These are phyloP conservation scores for Mugil cephalus DNA, from an alignment of 2,113 vertebrate species.

Conservation along the genomic window DNA sequence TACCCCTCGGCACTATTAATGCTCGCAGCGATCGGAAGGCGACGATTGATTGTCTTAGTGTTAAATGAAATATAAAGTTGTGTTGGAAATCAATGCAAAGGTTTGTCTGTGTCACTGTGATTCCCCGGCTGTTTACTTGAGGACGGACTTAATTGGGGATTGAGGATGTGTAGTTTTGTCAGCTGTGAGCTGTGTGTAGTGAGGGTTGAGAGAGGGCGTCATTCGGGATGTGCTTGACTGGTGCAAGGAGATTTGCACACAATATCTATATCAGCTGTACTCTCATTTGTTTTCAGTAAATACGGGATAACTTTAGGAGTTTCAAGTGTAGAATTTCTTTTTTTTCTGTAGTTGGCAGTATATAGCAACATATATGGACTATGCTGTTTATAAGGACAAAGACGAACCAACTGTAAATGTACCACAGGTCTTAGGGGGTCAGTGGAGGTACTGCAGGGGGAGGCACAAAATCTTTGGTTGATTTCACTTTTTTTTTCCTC, in stretches of 20 bases:
- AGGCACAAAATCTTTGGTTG: too few relatives aligned
- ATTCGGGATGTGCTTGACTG: not conserved
- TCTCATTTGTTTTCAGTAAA: not conserved
- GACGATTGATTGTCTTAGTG: slow-evolving; percentile 83
- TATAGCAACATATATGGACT: too few relatives aligned
- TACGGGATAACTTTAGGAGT: too few relatives aligned
- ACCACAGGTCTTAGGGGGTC: too few relatives aligned
- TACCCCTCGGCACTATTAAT: slow-evolving; percentile 70
- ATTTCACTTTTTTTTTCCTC: too few relatives aligned
- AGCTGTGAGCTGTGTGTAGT: not conserved
- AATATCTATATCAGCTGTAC: not conserved
- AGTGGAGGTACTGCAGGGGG: too few relatives aligned
- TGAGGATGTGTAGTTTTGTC: not conserved
- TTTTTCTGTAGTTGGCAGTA: too few relatives aligned
- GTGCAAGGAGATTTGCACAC: not conserved
- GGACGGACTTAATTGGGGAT: slow-evolving; percentile 22
- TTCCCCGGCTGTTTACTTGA: slow-evolving; percentile 36
- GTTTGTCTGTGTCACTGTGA: slow-evolving; percentile 21
- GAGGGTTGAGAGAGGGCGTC: not conserved
- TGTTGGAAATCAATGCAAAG: slow-evolving; percentile 46
- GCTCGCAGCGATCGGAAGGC: slow-evolving; percentile 79
- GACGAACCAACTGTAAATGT: too few relatives aligned
- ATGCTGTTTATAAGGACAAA: too few relatives aligned
- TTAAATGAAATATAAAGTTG: slow-evolving; percentile 78
- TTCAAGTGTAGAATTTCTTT: too few relatives aligned